These are phyloP conservation scores for Actinia tenebrosa DNA, from an alignment of 64 coral and sea anemone species.

Conservation along the genomic window DNA sequence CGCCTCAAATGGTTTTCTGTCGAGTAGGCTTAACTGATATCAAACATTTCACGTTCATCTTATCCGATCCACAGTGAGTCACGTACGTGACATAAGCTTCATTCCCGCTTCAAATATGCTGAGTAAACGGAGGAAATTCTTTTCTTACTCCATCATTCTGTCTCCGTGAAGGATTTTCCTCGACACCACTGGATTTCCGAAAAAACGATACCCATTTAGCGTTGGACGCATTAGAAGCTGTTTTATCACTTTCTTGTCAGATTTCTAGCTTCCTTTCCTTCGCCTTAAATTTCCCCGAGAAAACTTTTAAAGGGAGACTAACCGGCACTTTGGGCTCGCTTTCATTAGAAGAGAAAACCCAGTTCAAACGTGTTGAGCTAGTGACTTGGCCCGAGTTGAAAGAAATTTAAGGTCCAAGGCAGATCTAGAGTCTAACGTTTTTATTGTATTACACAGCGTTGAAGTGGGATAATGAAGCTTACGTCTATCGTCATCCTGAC, in stretches of 20 bases:
- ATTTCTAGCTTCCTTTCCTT: neutral
- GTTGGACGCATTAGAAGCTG: too few species aligned
- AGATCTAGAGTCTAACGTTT: neutral
- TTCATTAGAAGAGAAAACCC: neutral
- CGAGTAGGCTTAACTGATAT: too few species aligned
- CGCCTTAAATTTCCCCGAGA: neutral
- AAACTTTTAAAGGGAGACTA: neutral
- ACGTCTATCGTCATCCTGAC: neutral
- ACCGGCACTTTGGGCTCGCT: too few species aligned
- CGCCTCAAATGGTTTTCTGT: too few species aligned
- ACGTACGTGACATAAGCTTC: neutral
- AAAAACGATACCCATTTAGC: neutral
- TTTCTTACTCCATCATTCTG: neutral
- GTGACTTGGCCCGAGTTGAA: too few species aligned
- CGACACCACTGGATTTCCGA: neutral
- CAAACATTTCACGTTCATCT: neutral
- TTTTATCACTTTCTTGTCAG: too few species aligned
- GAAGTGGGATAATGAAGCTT: neutral
- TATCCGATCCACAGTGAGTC: neutral
- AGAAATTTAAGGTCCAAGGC: neutral
- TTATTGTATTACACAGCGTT: too few species aligned
- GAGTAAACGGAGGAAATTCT: neutral
- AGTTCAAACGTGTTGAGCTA: neutral
- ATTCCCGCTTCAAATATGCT: neutral
- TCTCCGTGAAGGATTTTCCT: neutral